phyloP scores from a whole-genome alignment of 2,888 invertebrate genomes.

The Adineta ricciae region DNA sequence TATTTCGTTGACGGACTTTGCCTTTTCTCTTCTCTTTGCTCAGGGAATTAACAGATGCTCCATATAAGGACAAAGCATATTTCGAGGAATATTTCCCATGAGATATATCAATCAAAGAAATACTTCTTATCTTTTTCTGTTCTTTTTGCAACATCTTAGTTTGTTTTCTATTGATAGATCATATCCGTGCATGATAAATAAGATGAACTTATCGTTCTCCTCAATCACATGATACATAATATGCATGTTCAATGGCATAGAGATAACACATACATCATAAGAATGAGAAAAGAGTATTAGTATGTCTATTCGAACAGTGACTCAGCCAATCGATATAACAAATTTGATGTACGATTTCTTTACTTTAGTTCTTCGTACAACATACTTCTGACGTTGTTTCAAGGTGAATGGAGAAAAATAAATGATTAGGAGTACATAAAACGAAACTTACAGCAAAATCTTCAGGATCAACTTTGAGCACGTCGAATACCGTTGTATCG shows the following conservation, averaged over 20 bases:
- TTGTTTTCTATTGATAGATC: not conserved
- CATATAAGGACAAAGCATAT: not conserved
- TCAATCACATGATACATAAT: not conserved
- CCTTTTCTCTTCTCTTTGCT: not conserved
- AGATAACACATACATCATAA: not conserved
- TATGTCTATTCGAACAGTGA: not conserved
- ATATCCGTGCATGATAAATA: not conserved
- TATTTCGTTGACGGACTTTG: not conserved
- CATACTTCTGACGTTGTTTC: not conserved
- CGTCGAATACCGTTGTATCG: conserved; percentile 44
- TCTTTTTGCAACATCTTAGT: not conserved
- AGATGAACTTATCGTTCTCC: not conserved
- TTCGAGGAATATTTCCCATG: not conserved
- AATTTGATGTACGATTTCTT: not conserved
- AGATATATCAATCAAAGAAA: not conserved
- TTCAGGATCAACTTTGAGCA: conserved; percentile 48
- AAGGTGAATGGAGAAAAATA: not conserved
- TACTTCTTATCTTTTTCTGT: not conserved
- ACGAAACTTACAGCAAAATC: conserved; percentile 51
- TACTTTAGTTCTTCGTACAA: not conserved
- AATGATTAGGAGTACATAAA: not conserved
- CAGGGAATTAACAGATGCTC: not conserved
- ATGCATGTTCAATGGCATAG: not conserved
- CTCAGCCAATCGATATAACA: not conserved
- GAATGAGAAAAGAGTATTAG: not conserved